Conservation (phyloP, 2,888 invertebrate species). For the Cyaniris semiargus region DNA sequence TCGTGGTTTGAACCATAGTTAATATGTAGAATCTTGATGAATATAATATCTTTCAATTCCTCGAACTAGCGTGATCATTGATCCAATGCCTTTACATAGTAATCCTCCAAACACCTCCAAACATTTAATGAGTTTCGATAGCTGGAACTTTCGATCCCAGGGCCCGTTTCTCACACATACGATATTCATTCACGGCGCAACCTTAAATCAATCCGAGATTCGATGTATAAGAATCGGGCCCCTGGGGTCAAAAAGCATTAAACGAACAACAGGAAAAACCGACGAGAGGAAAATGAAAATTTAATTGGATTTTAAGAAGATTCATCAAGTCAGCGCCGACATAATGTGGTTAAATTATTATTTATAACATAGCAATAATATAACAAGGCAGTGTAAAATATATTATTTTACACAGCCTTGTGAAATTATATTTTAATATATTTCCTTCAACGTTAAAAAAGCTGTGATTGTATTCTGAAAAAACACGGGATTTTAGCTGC, state of each 20-base stretch:
- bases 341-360: neutral
- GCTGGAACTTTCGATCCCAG: neutral
- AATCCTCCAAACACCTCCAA: neutral
- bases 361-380: no score
- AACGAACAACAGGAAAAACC: neutral
- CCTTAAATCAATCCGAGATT: neutral
- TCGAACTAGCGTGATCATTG: neutral
- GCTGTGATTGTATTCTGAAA: no score
- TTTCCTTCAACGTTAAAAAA: no score
- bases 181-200: neutral
- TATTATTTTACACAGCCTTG: no score
- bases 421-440: no score
- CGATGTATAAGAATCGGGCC: neutral
- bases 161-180: neutral
- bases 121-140: neutral
- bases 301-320: neutral
- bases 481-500: no score
- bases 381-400: no score
- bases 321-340: neutral
- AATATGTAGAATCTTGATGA: neutral
- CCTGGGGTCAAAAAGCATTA: neutral
- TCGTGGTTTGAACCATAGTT: neutral
- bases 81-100: neutral
- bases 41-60: neutral
- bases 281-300: neutral